phyloP scores from a whole-genome alignment of 2,888 invertebrate species.

The Junonia oenone region DNA sequence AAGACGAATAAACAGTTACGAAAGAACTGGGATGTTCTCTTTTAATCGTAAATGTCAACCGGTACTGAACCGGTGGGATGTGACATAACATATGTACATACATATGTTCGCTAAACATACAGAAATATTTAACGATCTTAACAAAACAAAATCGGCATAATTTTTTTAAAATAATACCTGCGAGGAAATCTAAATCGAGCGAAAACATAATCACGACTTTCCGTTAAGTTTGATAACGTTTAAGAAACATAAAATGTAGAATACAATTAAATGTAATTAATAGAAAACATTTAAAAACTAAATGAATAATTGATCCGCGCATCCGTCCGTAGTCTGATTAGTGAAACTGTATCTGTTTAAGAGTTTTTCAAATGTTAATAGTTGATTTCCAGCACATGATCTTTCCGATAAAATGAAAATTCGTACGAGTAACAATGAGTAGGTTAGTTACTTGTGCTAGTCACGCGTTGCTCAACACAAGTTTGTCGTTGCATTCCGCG shows the following conservation, averaged over 20 bases:
- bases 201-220: neutral
- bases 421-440: conserved; percentile 23
- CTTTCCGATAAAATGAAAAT: neutral
- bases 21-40: too few relatives aligned
- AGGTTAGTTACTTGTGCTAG: conserved; percentile 21
- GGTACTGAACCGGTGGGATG: conserved; percentile 40
- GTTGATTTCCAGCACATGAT: neutral
- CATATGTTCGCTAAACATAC: too few relatives aligned
- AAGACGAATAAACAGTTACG: too few relatives aligned
- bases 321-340: neutral
- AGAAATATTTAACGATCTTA: conserved; percentile 6
- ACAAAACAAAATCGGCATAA: conserved; percentile 2
- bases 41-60: conserved; percentile 56
- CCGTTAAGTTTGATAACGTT: neutral
- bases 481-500: conserved; percentile 51
- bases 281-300: neutral
- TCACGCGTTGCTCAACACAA: conserved; percentile 32
- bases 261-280: neutral
- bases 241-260: neutral
- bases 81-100: conserved; percentile 48
- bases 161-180: conserved; percentile 6
- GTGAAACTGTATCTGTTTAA: neutral
- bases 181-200: neutral
- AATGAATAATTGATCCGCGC: neutral
- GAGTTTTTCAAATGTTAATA: neutral